These are phyloP conservation scores for Pseudoips prasinana DNA, from an alignment of 2,888 invertebrate genomes.

Conservation along the genomic window DNA sequence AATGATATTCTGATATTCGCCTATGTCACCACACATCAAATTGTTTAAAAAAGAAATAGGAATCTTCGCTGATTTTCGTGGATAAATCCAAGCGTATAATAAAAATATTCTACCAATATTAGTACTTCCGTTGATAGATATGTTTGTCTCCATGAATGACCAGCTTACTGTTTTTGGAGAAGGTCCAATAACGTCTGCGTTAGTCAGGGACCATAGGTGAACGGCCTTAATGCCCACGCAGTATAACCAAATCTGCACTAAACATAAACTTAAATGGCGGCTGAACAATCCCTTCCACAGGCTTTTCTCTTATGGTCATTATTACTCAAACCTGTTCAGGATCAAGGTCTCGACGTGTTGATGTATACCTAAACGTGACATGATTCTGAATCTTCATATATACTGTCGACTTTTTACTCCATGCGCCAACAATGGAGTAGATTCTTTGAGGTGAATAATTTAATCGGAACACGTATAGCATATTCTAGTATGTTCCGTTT, in stretches of 20 bases:
- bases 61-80: too few relatives aligned
- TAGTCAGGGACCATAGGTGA: conserved; percentile 64
- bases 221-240: conserved; percentile 67
- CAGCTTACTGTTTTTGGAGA: conserved; percentile 62
- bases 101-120: conserved; percentile 4
- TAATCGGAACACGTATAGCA: conserved; percentile 23
- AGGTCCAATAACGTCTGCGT: conserved; percentile 53
- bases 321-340: conserved; percentile 38
- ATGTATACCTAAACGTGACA: conserved; percentile 27
- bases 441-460: conserved; percentile 23
- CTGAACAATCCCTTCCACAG: conserved; percentile 29
- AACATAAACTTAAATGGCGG: conserved; percentile 40
- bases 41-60: too few relatives aligned
- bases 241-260: conserved; percentile 37
- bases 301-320: conserved; percentile 47
- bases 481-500: conserved; percentile 16
- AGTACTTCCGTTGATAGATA: conserved; percentile 20
- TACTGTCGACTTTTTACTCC: conserved; percentile 24
- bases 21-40: too few relatives aligned
- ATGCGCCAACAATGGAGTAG: conserved; percentile 16
- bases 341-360: conserved; percentile 34
- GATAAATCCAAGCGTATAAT: conserved; percentile 5
- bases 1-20: too few relatives aligned
- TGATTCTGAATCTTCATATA: conserved; percentile 28
- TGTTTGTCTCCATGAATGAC: conserved; percentile 20